These are phyloP conservation scores for Argopecten irradians DNA, from an alignment of 1,140 invertebrate genomes.

Conservation along the genomic window DNA sequence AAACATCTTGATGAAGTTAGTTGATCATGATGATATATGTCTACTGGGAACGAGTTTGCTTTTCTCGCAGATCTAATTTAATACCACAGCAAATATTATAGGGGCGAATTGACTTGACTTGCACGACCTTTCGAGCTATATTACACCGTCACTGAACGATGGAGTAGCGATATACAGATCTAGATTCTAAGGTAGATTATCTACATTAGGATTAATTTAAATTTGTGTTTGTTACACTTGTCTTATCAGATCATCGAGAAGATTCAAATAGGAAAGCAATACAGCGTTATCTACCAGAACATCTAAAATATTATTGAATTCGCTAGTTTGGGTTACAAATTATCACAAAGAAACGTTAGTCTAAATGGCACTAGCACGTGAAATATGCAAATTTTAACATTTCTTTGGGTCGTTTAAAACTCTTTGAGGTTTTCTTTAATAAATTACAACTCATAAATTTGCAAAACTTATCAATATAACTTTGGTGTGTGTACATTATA, in stretches of 20 bases:
- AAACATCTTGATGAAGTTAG: not conserved
- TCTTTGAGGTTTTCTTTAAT: constrained; percentile 5
- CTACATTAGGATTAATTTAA: constrained; percentile 1
- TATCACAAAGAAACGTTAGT: not conserved
- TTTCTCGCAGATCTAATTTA: not conserved
- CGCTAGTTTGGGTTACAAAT: not conserved
- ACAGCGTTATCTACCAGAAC: not conserved
- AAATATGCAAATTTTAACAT: not conserved
- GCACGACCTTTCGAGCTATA: not conserved
- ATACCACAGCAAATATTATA: not conserved
- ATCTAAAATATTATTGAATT: not conserved
- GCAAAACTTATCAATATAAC: not conserved
- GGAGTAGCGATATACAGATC: not conserved
- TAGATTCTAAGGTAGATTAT: not conserved
- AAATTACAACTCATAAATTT: constrained; percentile 12
- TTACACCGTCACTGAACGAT: not conserved
- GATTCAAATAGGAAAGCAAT: not conserved
- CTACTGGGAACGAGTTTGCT: not conserved
- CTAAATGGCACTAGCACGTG: not conserved
- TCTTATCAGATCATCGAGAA: constrained; percentile 4
- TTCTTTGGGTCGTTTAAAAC: constrained; percentile 1
- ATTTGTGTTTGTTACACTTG: not conserved
- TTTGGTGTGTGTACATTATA: not conserved
- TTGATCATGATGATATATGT: not conserved
- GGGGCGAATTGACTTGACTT: constrained; percentile 1